These are phyloP conservation scores for Sturnira hondurensis DNA, from an alignment of 2,113 vertebrate genomes.

Conservation along the genomic window DNA sequence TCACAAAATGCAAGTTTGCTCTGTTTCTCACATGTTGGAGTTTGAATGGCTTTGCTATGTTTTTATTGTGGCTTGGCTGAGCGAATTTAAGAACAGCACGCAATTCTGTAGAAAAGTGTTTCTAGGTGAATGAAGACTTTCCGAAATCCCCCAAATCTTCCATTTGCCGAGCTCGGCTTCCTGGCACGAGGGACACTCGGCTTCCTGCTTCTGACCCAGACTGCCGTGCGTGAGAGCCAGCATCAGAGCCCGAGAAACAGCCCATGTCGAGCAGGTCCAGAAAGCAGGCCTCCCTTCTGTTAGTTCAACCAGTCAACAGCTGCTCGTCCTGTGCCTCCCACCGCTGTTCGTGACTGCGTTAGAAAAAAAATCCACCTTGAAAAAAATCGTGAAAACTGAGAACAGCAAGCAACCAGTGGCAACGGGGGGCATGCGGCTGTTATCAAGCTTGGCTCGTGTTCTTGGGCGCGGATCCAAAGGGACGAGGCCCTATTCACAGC, in stretches of 20 bases:
- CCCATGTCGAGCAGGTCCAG: slow-evolving; percentile 64
- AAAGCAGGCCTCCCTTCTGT: slow-evolving; percentile 53
- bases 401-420: not conserved
- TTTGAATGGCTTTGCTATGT: not conserved
- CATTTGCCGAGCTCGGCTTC: slow-evolving; percentile 25
- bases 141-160: slow-evolving; percentile 3
- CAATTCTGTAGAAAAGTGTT: not conserved
- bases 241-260: slow-evolving; percentile 49
- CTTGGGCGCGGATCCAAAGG: not conserved
- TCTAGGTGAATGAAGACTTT: not conserved
- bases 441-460: not conserved
- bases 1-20: not conserved
- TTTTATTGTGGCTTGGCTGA: not conserved
- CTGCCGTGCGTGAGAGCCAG: slow-evolving; percentile 62
- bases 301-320: slow-evolving; percentile 73
- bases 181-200: slow-evolving; percentile 22
- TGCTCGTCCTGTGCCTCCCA: slow-evolving; percentile 69
- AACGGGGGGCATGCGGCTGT: not conserved
- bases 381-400: slow-evolving; percentile 63
- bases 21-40: not conserved
- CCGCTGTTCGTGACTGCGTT: not conserved
- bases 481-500: slow-evolving; percentile 30
- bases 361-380: not conserved
- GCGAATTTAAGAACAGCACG: not conserved
- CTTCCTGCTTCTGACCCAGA: slow-evolving; percentile 58